Evolutionary conservation across 2,888 invertebrate genomes (phyloP).

Genomic region (Lasius platythorax): DNA sequence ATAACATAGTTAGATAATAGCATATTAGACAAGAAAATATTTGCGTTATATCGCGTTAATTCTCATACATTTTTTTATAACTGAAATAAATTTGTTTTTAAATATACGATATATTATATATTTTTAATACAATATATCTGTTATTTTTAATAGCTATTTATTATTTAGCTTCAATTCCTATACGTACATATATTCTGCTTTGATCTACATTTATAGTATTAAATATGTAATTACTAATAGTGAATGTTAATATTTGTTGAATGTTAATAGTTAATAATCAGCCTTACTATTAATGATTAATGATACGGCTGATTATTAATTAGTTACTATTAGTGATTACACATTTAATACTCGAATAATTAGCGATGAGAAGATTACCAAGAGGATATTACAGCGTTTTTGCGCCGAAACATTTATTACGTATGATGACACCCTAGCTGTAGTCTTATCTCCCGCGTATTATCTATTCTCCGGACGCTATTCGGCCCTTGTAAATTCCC

Average conservation of each 20-base stretch:
- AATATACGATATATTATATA: neutral
- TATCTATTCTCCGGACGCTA: constrained; percentile 41
- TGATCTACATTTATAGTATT: neutral
- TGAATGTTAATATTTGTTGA: neutral
- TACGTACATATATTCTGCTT: neutral
- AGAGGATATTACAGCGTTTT: constrained; percentile 20
- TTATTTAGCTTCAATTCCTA: neutral
- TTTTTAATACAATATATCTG: neutral
- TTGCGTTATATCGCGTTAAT: neutral
- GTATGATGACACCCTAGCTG: constrained; percentile 22
- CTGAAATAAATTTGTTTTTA: neutral
- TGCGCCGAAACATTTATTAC: constrained; percentile 38
- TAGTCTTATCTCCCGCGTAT: constrained; percentile 37
- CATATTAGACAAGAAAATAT: neutral
- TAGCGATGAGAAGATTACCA: constrained; percentile 28
- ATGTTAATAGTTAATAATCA: neutral
- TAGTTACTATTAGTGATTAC: neutral
- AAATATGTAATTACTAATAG: neutral
- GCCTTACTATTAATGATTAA: neutral
- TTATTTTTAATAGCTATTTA: neutral
- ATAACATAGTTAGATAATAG: neutral
- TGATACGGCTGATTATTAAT: neutral
- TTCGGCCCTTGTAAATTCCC: constrained; percentile 39
- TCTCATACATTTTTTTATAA: neutral
- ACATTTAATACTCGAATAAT: constrained; percentile 25